Percentiles rank a stretch among this genome's conserved stretches.
Conservation (phyloP, 2,113 vertebrate genomes). For the Glaucidium brasilianum region DNA sequence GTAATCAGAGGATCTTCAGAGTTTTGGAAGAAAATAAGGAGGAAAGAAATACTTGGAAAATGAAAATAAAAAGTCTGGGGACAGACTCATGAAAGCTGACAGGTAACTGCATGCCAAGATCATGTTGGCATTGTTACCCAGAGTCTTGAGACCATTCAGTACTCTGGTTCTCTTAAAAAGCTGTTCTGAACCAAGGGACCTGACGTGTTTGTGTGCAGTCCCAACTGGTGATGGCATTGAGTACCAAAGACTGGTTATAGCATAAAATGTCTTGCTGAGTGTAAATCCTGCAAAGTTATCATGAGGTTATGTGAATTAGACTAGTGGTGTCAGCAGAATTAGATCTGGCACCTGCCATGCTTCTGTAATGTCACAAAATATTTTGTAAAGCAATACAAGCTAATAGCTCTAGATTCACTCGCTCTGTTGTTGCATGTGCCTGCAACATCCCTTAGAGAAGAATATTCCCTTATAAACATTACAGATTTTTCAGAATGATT, state of each 20-base stretch:
- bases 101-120: neutral
- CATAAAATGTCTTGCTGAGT: neutral
- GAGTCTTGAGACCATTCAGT: neutral
- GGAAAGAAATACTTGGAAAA: neutral
- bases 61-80: neutral
- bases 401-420: neutral
- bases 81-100: neutral
- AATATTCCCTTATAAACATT: neutral
- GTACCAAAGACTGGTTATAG: neutral
- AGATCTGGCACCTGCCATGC: neutral
- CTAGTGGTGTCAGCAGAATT: neutral
- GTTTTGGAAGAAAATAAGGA: neutral
- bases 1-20: neutral
- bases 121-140: neutral
- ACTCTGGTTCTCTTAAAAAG: neutral
- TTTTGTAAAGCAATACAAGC: neutral
- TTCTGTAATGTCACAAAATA: neutral
- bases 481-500: neutral
- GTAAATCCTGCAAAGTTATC: neutral
- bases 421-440: neutral
- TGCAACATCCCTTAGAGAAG: neutral
- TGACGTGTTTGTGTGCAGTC: neutral
- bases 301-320: neutral
- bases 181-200: neutral
- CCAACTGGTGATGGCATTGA: neutral